These are phyloP conservation scores for Andrena trimmerana DNA, from an alignment of 2,888 invertebrate genomes.

Conservation along the genomic window DNA sequence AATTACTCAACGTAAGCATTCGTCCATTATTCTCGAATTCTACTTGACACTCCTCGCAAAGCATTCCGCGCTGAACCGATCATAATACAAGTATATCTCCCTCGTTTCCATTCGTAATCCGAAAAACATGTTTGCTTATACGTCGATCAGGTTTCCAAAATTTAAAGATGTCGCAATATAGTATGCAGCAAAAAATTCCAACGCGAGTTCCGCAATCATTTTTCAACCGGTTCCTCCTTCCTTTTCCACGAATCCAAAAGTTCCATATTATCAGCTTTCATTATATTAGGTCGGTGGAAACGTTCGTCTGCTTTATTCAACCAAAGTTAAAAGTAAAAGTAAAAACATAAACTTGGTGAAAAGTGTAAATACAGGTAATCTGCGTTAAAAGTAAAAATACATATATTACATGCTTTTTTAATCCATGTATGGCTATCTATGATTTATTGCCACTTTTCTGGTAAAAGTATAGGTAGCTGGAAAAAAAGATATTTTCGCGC, in stretches of 20 bases:
- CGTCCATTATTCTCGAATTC: no score
- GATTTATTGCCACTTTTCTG: no score
- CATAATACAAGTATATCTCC: not conserved
- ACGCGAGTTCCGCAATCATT: not conserved
- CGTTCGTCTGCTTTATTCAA: no score
- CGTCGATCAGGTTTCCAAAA: not conserved
- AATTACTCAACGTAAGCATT: no score
- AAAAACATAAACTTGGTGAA: no score
- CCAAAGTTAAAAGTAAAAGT: no score
- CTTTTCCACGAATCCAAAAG: conserved; percentile 3
- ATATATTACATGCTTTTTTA: no score
- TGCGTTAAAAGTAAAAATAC: no score
- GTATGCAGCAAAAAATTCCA: conserved; percentile 12
- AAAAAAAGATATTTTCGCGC: no score
- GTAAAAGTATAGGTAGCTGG: no score
- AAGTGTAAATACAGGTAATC: no score
- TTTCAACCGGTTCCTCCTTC: not conserved
- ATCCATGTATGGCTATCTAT: no score
- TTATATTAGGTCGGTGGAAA: not conserved
- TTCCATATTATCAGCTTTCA: not conserved
- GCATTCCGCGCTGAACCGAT: not conserved
- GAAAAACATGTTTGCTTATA: not conserved
- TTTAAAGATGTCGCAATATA: not conserved
- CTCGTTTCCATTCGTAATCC: not conserved
- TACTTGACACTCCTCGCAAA: not conserved